A percentile compares a stretch with the other conserved stretches of the same genome.
phyloP scores from a whole-genome alignment of 2,113 vertebrate species.

The Lagopus muta region DNA sequence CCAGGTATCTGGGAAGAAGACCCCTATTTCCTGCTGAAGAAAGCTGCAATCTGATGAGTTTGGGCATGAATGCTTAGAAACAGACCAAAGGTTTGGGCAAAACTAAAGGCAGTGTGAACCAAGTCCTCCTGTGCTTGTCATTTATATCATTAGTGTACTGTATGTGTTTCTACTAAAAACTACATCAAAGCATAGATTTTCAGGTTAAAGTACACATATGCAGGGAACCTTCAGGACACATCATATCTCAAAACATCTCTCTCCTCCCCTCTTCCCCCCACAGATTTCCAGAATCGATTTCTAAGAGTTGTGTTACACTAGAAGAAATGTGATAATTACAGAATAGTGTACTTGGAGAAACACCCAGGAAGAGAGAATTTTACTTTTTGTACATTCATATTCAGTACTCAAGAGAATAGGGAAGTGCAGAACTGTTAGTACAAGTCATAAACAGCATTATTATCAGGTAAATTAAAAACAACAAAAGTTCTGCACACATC shows the following conservation, averaged over 20 bases:
- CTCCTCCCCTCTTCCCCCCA: accelerated
- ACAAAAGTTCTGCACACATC: not conserved
- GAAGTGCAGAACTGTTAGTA: not conserved
- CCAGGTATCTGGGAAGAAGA: not conserved
- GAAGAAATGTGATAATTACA: not conserved
- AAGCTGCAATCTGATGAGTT: not conserved
- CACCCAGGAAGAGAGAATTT: not conserved
- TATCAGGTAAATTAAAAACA: not conserved
- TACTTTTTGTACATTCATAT: not conserved
- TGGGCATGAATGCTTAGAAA: not conserved
- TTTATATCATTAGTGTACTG: not conserved
- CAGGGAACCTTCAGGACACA: not conserved
- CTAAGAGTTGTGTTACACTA: not conserved
- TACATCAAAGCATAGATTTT: not conserved
- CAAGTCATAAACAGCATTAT: not conserved
- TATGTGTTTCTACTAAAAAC: not conserved
- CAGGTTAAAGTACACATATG: not conserved
- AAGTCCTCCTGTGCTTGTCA: not conserved
- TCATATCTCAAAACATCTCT: not conserved
- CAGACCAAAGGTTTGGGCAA: not conserved
- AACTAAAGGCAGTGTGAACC: not conserved
- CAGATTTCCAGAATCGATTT: not conserved
- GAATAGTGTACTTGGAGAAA: not conserved
- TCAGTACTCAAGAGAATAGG: not conserved
- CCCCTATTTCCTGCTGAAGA: not conserved